These are phyloP conservation scores for Pachydiplax longipennis DNA, from an alignment of 2,888 invertebrate species.

Conservation along the genomic window DNA sequence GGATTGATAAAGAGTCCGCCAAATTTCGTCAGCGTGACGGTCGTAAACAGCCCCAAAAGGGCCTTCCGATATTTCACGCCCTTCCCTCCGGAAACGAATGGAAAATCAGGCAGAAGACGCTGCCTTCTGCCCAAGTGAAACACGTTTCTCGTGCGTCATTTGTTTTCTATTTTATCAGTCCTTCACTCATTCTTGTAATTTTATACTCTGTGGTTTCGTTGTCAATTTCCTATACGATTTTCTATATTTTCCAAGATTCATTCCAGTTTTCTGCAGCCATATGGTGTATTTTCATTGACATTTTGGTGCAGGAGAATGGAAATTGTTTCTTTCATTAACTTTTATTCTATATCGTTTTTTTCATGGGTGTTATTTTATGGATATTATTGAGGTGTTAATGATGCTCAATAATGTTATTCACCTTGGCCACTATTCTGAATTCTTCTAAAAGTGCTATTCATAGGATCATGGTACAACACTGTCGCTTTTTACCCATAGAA, in stretches of 20 bases:
- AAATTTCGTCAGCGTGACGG: slow-evolving; percentile 12
- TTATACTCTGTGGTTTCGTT: neutral
- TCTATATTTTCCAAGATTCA: too few relatives aligned
- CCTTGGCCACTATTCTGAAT: too few relatives aligned
- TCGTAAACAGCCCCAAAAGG: neutral
- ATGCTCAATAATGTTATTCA: too few relatives aligned
- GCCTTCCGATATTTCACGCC: neutral
- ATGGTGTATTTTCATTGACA: too few relatives aligned
- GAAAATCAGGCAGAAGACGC: neutral
- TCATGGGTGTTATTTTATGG: too few relatives aligned
- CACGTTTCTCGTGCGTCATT: neutral
- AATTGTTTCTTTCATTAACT: too few relatives aligned
- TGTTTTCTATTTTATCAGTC: neutral
- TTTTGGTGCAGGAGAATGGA: too few relatives aligned
- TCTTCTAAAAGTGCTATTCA: too few relatives aligned
- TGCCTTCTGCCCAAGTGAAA: neutral
- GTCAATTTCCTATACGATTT: neutral
- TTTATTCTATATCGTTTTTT: too few relatives aligned
- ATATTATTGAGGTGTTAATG: too few relatives aligned
- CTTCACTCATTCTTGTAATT: neutral
- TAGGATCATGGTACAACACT: too few relatives aligned
- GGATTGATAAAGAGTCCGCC: neutral
- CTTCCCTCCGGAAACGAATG: neutral
- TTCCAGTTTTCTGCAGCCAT: neutral
- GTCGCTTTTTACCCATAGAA: too few relatives aligned